Evolutionary conservation across 2,888 invertebrate species (phyloP), one percentile per base, ranked within the genome.

Genomic region (Acrocera orbiculus): DNA sequence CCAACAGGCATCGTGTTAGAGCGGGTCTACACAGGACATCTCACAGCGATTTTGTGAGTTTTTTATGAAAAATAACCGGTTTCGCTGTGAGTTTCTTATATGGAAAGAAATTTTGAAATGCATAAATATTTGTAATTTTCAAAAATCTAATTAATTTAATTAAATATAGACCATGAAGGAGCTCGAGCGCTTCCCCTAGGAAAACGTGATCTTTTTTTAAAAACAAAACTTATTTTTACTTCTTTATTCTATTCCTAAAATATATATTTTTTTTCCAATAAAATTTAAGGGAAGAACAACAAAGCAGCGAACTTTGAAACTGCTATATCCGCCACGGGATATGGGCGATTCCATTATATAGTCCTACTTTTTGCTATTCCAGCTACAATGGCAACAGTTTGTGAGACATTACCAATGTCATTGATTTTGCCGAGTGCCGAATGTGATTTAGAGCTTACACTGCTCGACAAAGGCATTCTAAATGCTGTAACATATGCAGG

Each of bases 381-480:
- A 1, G 70, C 72, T 23, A 72, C 70, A 47, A 73, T 74, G 66
- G 67, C 75, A 7, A 66, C 71, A 7, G 67, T 76, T 15, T 76
- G 77, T 39, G 77, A 78, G 48, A 73, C 77, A 37, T 74, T 77
- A 32, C 70, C 75, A 3, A 68, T 73, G 46, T 74, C 79, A 0
- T 81, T 74, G 50, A 70, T 81, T 45, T 65, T 81, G 49, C 78
- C 81, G 1, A 67, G 72, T 22, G 77, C 79, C 1, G 74, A 78
- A 52, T 82, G 81, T 46, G 76, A 79, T 47, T 67, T 83, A 46
- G 55, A 70, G 22, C 61, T 82, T 26, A 67, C 70, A 2, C 56
- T 76, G 7, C 49, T 74, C 16, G 70, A 77, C 31, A 80, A 81
- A 63, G 82, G 82, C 4, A 60, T 72, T 1, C 57, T 82, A 2